Conservation (phyloP, 2,113 vertebrate genomes). For the Anoplopoma fimbria region DNA sequence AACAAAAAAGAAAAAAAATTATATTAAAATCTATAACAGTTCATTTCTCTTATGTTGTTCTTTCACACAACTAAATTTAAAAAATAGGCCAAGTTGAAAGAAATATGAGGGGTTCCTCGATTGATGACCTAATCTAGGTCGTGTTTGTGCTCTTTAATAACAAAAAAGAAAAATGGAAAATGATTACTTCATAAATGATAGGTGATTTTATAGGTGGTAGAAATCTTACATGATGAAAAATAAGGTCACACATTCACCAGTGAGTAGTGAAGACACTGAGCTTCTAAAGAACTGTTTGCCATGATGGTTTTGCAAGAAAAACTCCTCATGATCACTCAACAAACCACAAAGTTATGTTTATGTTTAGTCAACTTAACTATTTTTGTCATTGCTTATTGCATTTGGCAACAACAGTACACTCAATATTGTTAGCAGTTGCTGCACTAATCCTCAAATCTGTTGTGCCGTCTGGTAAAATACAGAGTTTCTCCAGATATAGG, state of each 20-base stretch:
- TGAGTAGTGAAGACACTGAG: neutral
- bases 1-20: neutral
- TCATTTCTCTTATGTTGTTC: neutral
- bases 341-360: neutral
- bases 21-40: neutral
- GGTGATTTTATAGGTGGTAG: neutral
- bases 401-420: neutral
- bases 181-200: neutral
- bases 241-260: neutral
- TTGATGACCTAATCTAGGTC: neutral
- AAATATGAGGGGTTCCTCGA: neutral
- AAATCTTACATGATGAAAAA: neutral
- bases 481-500: neutral
- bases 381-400: neutral
- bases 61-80: neutral
- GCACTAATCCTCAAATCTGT: conserved; percentile 6
- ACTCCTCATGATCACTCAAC: neutral
- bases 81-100: neutral
- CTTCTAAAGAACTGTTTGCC: neutral
- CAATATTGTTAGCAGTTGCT: neutral
- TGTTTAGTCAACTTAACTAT: neutral
- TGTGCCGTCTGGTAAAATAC: conserved; percentile 10
- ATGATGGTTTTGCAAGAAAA: neutral
- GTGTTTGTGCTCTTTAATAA: neutral
- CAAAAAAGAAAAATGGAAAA: neutral